Evolutionary conservation across 2,113 vertebrate genomes (phyloP).

Genomic region (Rattus rattus): DNA sequence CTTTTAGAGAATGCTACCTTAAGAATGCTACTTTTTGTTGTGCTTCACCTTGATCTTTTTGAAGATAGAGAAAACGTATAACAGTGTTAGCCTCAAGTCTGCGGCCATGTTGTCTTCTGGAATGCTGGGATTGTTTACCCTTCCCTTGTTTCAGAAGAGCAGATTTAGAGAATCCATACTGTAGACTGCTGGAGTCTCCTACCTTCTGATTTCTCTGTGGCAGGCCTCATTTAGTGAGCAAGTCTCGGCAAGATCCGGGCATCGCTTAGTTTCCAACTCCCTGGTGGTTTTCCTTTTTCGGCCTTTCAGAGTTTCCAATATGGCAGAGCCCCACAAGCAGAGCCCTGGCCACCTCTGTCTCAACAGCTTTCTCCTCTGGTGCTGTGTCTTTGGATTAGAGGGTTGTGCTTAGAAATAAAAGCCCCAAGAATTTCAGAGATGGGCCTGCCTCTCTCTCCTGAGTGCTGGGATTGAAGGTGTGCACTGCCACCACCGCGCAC

Average conservation of each 20-base stretch:
- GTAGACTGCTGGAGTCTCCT: not conserved
- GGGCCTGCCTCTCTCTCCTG: not conserved
- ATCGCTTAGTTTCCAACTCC: not conserved
- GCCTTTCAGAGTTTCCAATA: not conserved
- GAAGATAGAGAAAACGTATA: not conserved
- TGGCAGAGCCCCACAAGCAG: not conserved
- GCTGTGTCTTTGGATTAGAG: not conserved
- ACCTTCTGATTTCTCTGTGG: not conserved
- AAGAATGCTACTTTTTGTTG: not conserved
- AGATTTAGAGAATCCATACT: not conserved
- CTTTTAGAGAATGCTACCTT: not conserved
- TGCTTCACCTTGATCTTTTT: not conserved
- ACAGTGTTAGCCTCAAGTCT: not conserved
- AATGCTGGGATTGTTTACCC: not conserved
- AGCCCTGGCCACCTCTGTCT: not conserved
- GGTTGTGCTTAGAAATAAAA: not conserved
- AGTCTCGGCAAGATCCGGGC: not conserved
- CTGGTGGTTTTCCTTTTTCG: not conserved
- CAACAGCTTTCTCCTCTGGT: not conserved
- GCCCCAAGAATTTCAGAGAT: not conserved
- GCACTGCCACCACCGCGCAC: too few relatives aligned
- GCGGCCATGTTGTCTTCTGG: not conserved
- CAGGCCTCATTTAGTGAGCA: not conserved
- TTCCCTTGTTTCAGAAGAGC: not conserved
- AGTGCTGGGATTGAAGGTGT: not conserved